A percentile compares a stretch with the other conserved stretches of the same genome.
Conservation (phyloP, 2,888 invertebrate genomes). For the Seira musarum region DNA sequence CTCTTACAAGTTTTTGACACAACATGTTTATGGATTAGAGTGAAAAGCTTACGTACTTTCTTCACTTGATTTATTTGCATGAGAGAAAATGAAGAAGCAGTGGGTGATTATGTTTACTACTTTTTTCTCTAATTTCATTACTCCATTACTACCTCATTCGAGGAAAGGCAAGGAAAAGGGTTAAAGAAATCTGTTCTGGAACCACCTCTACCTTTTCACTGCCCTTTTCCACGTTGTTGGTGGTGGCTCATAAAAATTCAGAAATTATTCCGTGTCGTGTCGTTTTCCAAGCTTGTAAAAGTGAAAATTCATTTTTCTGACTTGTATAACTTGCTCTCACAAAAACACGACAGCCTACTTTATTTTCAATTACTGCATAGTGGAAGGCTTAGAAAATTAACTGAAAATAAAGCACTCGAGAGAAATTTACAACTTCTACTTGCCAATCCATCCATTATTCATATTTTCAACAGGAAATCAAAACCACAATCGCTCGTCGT, state of each 20-base stretch:
- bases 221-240: background rate
- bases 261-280: slow-evolving; percentile 14
- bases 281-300: background rate
- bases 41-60: slow-evolving; percentile 5
- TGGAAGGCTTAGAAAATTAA: background rate
- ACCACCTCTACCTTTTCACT: background rate
- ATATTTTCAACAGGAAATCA: slow-evolving; percentile 57
- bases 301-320: slow-evolving; percentile 8
- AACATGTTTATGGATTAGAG: slow-evolving; percentile 16
- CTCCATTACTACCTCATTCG: slow-evolving; percentile 42
- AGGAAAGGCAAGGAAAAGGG: background rate
- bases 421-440: slow-evolving; percentile 13
- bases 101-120: slow-evolving; percentile 56
- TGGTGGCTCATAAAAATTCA: slow-evolving; percentile 14
- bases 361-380: slow-evolving; percentile 45
- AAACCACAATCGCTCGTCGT: slow-evolving; percentile 56
- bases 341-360: slow-evolving; percentile 14
- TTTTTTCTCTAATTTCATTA: slow-evolving; percentile 54
- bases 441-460: slow-evolving; percentile 41
- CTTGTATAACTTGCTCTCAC: too few species aligned
- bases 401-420: background rate
- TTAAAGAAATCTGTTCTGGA: background rate
- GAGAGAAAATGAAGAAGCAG: slow-evolving; percentile 27
- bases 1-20: slow-evolving; percentile 19
- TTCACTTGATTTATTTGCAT: slow-evolving; percentile 53